Percentiles rank a stretch among this genome's conserved stretches.
Evolutionary conservation across 2,888 invertebrate genomes (phyloP).

Genomic region (Hirtodrosophila confusa): DNA sequence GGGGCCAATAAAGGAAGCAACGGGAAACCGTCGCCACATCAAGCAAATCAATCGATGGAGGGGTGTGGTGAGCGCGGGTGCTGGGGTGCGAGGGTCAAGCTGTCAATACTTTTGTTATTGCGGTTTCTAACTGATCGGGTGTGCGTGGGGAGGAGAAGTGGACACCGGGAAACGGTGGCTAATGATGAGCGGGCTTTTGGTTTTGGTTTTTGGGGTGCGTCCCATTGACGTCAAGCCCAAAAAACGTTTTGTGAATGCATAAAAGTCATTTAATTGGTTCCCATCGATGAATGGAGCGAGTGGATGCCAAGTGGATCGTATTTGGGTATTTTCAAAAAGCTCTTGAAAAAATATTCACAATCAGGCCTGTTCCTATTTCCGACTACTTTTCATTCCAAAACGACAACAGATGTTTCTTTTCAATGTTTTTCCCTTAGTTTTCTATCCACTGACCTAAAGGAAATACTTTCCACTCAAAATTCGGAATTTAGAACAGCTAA

Average conservation of each 20-base stretch:
- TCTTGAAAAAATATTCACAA: too few relatives aligned
- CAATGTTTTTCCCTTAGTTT: too few relatives aligned
- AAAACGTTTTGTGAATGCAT: slow-evolving; percentile 17
- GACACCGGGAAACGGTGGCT: slow-evolving; percentile 17
- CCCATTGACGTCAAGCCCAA: slow-evolving; percentile 43
- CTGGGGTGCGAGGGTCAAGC: slow-evolving; percentile 60
- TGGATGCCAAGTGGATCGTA: too few relatives aligned
- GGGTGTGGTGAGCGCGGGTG: too few relatives aligned
- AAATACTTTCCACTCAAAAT: too few relatives aligned
- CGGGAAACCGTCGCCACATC: slow-evolving; percentile 36
- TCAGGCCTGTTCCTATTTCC: too few relatives aligned
- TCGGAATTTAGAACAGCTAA: too few relatives aligned
- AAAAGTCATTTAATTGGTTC: slow-evolving; percentile 16
- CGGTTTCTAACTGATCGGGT: slow-evolving; percentile 25
- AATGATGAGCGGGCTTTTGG: slow-evolving; percentile 27
- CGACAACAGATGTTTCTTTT: too few relatives aligned
- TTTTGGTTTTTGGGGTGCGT: slow-evolving; percentile 30
- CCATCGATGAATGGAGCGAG: too few relatives aligned
- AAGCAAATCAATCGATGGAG: not conserved
- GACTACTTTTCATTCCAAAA: too few relatives aligned
- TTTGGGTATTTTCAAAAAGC: too few relatives aligned
- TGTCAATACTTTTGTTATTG: slow-evolving; percentile 46
- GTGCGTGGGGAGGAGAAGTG: not conserved
- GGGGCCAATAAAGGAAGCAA: slow-evolving; percentile 58
- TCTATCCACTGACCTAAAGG: too few relatives aligned